A percentile compares a stretch with the other conserved stretches of the same genome.
These are phyloP conservation scores for Thaumatotibia leucotreta DNA, from an alignment of 1,140 invertebrate species.

Conservation along the genomic window DNA sequence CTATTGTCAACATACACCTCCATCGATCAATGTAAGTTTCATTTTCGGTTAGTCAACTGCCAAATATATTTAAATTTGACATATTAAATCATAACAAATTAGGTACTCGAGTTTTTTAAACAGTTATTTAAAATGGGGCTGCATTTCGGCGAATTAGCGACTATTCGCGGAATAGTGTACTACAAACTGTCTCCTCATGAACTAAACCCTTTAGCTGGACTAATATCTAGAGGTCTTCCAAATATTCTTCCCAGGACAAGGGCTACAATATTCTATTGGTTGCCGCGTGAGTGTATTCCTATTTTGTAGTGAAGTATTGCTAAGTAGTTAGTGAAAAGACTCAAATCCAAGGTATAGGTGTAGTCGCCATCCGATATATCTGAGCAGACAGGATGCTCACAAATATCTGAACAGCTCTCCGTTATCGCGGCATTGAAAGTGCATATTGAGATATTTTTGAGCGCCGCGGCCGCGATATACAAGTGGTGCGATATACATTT, in stretches of 20 bases:
- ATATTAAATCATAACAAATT: too few species aligned
- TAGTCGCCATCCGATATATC: too few species aligned
- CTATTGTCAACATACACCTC: too few species aligned
- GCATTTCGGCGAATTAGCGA: conserved; percentile 86
- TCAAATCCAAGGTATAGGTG: not conserved
- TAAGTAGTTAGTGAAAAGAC: not conserved
- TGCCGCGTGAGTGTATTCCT: conserved; percentile 83
- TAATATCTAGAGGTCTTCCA: conserved; percentile 82
- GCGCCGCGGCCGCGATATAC: too few species aligned
- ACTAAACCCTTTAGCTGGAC: conserved; percentile 87
- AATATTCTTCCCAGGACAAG: conserved; percentile 83
- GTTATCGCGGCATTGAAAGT: too few species aligned
- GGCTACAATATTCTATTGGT: conserved; percentile 80
- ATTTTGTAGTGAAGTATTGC: not conserved
- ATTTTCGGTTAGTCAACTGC: too few species aligned
- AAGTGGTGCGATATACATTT: too few species aligned
- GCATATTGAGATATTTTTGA: too few species aligned
- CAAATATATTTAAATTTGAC: too few species aligned
- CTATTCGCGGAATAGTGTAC: conserved; percentile 86
- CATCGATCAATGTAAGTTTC: too few species aligned
- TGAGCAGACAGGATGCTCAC: too few species aligned
- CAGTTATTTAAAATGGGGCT: conserved; percentile 69
- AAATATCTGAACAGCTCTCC: too few species aligned
- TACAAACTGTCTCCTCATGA: conserved; percentile 92
- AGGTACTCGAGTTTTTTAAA: not conserved